These are phyloP conservation scores for Pentalonia nigronervosa DNA, from an alignment of 1,140 invertebrate genomes.

Conservation along the genomic window DNA sequence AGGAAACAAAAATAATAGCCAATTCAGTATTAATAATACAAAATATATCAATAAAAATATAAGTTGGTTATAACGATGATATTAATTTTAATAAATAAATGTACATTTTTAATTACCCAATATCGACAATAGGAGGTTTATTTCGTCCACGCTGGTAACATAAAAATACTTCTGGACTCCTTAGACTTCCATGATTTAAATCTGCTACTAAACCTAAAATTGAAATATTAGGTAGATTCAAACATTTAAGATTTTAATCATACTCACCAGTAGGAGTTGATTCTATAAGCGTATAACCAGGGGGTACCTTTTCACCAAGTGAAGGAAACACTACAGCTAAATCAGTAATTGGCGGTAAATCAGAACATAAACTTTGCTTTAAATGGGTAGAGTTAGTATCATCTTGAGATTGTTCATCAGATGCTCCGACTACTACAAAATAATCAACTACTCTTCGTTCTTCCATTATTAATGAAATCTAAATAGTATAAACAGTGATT, in stretches of 20 bases:
- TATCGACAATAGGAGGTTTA: conserved; percentile 95
- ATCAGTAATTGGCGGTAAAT: conserved; percentile 90
- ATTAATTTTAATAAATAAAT: neutral
- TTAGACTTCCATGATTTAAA: conserved; percentile 95
- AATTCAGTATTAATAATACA: neutral
- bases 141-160: conserved; percentile 91
- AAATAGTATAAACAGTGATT: neutral
- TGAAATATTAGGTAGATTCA: neutral
- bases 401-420: conserved; percentile 79
- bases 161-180: conserved; percentile 90
- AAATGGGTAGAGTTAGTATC: conserved; percentile 81
- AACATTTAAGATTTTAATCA: neutral
- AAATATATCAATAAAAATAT: neutral
- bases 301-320: conserved; percentile 83
- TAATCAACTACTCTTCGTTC: conserved; percentile 88
- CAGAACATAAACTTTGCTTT: conserved; percentile 69
- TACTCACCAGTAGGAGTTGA: conserved; percentile 78
- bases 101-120: conserved; percentile 76
- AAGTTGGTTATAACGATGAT: neutral
- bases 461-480: conserved; percentile 70
- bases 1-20: neutral
- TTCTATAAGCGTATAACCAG: conserved; percentile 83
- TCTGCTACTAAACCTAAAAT: conserved; percentile 79
- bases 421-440: conserved; percentile 96
- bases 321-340: conserved; percentile 89